These are phyloP conservation scores for Drosophila punjabiensis DNA, from an alignment of 1,140 invertebrate genomes.

Conservation along the genomic window DNA sequence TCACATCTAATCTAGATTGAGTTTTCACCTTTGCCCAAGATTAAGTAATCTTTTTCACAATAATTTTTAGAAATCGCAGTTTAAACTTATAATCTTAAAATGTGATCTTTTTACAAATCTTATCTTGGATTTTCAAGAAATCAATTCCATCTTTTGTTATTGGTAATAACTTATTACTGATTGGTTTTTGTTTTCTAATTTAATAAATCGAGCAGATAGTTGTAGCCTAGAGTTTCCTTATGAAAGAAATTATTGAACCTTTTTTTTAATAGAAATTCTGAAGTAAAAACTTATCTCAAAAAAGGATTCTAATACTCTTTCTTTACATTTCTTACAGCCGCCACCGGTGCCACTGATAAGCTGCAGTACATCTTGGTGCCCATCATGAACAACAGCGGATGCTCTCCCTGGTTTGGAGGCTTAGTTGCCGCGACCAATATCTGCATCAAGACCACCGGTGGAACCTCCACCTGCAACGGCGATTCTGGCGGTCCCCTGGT, in stretches of 20 bases:
- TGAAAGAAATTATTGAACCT: background rate
- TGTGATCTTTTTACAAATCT: constrained; percentile 10
- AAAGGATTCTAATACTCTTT: too few species aligned
- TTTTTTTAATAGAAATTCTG: background rate
- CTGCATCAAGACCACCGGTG: constrained; percentile 76
- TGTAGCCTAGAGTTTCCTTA: background rate
- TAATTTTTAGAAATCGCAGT: background rate
- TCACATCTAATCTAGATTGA: background rate
- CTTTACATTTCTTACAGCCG: constrained; percentile 10
- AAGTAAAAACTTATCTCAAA: background rate
- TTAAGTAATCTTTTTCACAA: background rate
- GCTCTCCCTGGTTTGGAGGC: constrained; percentile 54
- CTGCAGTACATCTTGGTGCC: constrained; percentile 56
- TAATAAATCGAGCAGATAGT: background rate
- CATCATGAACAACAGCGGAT: constrained; percentile 66
- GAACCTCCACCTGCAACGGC: constrained; percentile 83
- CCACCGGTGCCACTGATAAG: constrained; percentile 38
- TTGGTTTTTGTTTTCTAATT: background rate
- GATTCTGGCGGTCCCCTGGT: constrained; percentile 87
- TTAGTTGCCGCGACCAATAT: constrained; percentile 40
- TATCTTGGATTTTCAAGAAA: constrained; percentile 1
- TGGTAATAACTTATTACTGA: background rate
- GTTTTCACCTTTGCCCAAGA: constrained; percentile 11
- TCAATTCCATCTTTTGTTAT: constrained; percentile 1
- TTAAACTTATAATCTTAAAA: constrained; percentile 4